Base-by-base conservation (phyloP, 2,888 invertebrate species). In the Caenorhabditis sulstoni region DNA sequence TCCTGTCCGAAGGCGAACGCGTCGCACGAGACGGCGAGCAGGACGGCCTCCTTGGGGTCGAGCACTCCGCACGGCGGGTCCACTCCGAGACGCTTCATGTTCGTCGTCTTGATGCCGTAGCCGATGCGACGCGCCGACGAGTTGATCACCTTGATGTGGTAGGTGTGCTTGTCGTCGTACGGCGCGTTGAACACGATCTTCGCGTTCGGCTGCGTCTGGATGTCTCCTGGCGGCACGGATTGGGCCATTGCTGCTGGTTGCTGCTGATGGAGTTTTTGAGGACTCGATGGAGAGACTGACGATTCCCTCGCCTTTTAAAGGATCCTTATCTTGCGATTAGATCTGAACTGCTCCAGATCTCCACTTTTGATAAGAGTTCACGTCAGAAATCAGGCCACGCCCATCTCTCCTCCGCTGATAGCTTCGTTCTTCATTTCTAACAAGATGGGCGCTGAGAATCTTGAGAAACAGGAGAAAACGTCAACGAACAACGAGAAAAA, bases 131-230 rank as follows among this genome's bases (percentile, higher is more conserved):
- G 81, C 52, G 77, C 85, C 29, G 83, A 80, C 18, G 82, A 52
- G 81, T 85, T 85, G 82, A 77, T 81, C 53, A 83, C 82, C 78
- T 83, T 83, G 81, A 85, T 83, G 82, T 85, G 83, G 73, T 84
- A 84, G 73, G 84, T 83, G 82, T 84, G 83, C 81, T 84, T 85
- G 78, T 85, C 82, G 71, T 84, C 84, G 81, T 84, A 85, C 62
- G 85, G 85, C 49, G 85, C 85, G 66, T 85, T 85, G 85, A 84
- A 85, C 73, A 85, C 85, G 76, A 85, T 80, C 84, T 85, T 84
- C 45, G 81, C 59, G 70, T 53, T 68, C 45, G 82, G 84, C 67
- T 81, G 82, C 44, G 81, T 78, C 29, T 58, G 53, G 81, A 79
- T 83, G 65, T 81, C 81, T 50, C 80, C 80, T 65, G 80, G 82